These are phyloP conservation scores for Zoanthus solanderi DNA, from an alignment of 92 coral and sea anemone species.

Conservation along the genomic window DNA sequence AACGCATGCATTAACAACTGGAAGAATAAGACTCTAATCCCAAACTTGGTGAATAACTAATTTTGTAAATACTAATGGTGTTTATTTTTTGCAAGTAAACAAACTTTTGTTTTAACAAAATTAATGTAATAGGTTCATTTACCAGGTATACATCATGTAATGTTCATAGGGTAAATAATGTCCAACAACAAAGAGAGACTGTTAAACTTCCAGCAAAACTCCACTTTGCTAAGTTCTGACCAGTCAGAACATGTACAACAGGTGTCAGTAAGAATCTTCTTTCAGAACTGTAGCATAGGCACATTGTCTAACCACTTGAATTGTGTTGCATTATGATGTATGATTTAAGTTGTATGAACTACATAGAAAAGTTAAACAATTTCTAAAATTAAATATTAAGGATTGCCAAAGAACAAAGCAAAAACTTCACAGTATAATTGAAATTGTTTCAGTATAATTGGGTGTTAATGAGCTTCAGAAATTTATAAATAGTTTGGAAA, in stretches of 20 bases:
- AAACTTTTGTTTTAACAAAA: too few species aligned
- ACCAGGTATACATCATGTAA: not conserved
- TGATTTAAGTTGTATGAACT: too few species aligned
- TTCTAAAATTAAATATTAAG: too few species aligned
- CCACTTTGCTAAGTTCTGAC: slow-evolving; percentile 44
- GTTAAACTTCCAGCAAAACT: slow-evolving; percentile 23
- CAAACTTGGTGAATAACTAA: not conserved
- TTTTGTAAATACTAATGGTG: too few species aligned
- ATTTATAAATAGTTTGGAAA: too few species aligned
- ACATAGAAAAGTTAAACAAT: too few species aligned
- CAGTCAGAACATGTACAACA: slow-evolving; percentile 11
- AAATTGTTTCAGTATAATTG: too few species aligned
- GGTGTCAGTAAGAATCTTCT: not conserved
- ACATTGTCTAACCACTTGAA: not conserved
- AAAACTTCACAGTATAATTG: too few species aligned
- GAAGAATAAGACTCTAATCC: not conserved
- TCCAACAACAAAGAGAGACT: slow-evolving; percentile 24
- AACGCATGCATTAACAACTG: too few species aligned
- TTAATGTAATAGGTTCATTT: not conserved
- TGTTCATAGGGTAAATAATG: not conserved
- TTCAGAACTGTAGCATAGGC: not conserved
- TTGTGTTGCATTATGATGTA: not conserved
- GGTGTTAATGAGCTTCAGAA: too few species aligned
- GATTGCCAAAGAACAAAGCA: too few species aligned
- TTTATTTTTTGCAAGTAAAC: too few species aligned